Evolutionary conservation across 2,888 invertebrate species (phyloP), one percentile per base, ranked within the genome.

Genomic region (Chrysina gloriosa): DNA sequence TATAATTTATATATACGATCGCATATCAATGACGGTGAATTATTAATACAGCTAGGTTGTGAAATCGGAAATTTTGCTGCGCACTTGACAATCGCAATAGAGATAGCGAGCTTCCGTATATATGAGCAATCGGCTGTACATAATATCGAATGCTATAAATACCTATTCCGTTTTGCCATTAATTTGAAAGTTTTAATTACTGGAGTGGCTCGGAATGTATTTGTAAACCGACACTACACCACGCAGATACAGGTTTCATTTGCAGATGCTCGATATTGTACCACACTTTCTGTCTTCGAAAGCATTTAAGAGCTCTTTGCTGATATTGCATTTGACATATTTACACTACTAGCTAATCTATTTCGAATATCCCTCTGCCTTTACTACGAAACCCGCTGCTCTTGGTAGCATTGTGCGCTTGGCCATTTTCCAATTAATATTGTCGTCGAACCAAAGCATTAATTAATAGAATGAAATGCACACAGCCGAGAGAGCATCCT

Each of bases 171-270:
- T 63, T 69, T 69, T 68, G 36, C 36, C 70, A 70, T 70, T 72
- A 72, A 72, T 72, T 69, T 66, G 67, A 72, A 71, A 72, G 69
- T 72, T 72, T 72, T 72, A 72, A 72, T 72, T 69, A 70, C 69
- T 63, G 64, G 64, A 68, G 71, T 63, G 58, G 63, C 56, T 27
- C 50, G 64, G 52, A 64, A 69, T 68, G 67, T 69, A 71, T 69
- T 71, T 71, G 69, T 67, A 69, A 63, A 67, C 69, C 71, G 66
- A 64, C 64, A 50, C 58, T 27, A 68, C 65, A 58, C 68, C 67
- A 63, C 63, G 31, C 64, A 67, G 71, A 67, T 65, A 65, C 48
- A 67, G 66, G 68, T 68, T 68, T 69, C 66, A 69, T 54, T 70
- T 69, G 52, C 70, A 70, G 71, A 25, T 50, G 64, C 64, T 64